Evolutionary conservation across 2,888 invertebrate species (phyloP), one percentile per base, ranked within the genome.

Genomic region (Macaria liturata): DNA sequence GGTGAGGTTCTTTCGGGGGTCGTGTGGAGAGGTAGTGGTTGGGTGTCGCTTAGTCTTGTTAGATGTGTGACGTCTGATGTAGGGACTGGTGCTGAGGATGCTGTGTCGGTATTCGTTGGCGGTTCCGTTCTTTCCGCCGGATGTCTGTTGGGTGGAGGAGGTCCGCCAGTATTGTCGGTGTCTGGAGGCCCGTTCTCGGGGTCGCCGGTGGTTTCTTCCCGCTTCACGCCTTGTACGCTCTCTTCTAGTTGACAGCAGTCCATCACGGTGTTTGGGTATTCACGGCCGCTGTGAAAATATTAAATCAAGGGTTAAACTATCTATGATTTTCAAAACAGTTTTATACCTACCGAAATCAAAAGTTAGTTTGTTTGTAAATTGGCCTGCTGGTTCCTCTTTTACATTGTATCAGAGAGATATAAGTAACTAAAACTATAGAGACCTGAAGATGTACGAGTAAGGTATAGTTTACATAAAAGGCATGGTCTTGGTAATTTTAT

Each of bases 171-270:
- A 20, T 92, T 95, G 83, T 97, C 97, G 31, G 95, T 95, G 75
- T 97, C 97, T 0, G 97, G 97, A 5, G 97, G 97, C 54, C 97
- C 97, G 71, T 97, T 97, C 78, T 97, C 97, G 45, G 96, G 96
- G 81, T 97, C 97, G 66, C 96, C 96, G 0, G 93, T 91, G 0
- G 95, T 92, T 79, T 97, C 97, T 90, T 97, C 97, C 64, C 97
- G 93, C 81, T 97, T 97, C 32, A 97, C 97, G 66, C 95, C 94
- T 78, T 94, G 94, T 39, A 95, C 94, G 71, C 95, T 96, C 73
- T 97, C 96, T 83, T 97, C 97, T 79, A 98, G 86, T 88, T 98
- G 98, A 83, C 97, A 98, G 86, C 97, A 96, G 87, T 98, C 98
- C 95, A 98, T 96, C 49, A 98, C 96, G 53, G 98, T 94, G 81